Conservation (phyloP, 2,888 invertebrate genomes). For the Nudaria mundana region DNA sequence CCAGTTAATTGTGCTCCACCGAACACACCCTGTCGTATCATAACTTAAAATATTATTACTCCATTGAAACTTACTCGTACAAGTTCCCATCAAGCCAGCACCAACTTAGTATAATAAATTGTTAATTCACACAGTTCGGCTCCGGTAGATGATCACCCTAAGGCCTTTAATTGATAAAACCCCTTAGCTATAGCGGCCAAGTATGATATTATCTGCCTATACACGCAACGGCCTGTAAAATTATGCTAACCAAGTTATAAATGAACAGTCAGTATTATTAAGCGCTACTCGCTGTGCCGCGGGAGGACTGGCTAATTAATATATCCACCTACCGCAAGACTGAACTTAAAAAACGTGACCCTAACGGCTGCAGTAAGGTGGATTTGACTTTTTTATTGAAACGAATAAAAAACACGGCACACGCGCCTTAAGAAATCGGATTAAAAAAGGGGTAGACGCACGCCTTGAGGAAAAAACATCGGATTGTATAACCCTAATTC, state of each 20-base stretch:
- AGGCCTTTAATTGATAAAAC: constrained; percentile 35
- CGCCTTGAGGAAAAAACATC: constrained; percentile 56
- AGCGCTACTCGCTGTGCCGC: constrained; percentile 31
- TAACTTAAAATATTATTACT: no score
- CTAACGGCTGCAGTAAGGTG: constrained; percentile 75
- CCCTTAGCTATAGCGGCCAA: constrained; percentile 21
- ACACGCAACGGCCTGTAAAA: constrained; percentile 51
- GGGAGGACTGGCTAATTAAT: constrained; percentile 65
- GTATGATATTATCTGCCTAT: constrained; percentile 46
- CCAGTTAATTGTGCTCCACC: no score
- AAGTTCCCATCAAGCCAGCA: constrained; percentile 10
- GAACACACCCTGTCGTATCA: no score
- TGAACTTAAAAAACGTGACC: constrained; percentile 66
- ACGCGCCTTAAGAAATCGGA: constrained; percentile 74
- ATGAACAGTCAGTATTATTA: constrained; percentile 58
- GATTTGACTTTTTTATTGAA: constrained; percentile 67
- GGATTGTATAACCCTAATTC: constrained; percentile 73
- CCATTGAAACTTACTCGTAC: constrained; percentile 8
- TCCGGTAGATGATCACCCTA: constrained; percentile 37
- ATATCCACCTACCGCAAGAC: constrained; percentile 69
- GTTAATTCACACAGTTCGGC: constrained; percentile 23
- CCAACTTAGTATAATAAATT: constrained; percentile 21
- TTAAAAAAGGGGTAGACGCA: constrained; percentile 78
- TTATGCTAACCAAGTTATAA: constrained; percentile 66
- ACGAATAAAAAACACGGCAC: constrained; percentile 60